Percentiles rank a stretch among this genome's conserved stretches.
phyloP scores from a whole-genome alignment of 2,797 vertebrate species.

The Pipistrellus pipistrellus region DNA sequence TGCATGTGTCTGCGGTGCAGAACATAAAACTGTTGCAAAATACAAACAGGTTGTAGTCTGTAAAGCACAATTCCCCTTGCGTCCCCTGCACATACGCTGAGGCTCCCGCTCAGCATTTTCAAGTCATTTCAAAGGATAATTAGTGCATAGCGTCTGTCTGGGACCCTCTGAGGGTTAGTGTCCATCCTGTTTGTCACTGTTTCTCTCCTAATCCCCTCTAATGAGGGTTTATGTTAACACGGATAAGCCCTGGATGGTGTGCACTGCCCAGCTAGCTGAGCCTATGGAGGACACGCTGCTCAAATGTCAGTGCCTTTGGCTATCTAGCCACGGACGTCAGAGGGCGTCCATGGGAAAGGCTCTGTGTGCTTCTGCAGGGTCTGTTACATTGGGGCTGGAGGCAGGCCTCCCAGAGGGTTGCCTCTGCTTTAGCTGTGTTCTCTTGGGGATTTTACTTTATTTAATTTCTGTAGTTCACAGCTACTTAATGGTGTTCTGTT shows the following conservation, averaged over 20 bases:
- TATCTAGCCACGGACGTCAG: conserved; percentile 90
- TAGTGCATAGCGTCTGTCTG: conserved; percentile 89
- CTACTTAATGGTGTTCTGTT: background rate
- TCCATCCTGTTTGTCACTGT: conserved; percentile 95
- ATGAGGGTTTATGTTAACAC: conserved; percentile 99
- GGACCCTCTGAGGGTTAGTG: conserved; percentile 92
- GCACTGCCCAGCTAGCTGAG: conserved; percentile 92
- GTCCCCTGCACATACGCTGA: conserved; percentile 76
- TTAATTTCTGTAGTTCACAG: background rate
- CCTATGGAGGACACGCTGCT: conserved; percentile 93
- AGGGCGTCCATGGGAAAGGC: conserved; percentile 60
- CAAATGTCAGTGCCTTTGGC: conserved; percentile 93
- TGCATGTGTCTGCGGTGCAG: accelerated
- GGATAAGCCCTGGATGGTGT: conserved; percentile 94
- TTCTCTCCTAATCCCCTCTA: conserved; percentile 96
- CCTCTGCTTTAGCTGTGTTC: background rate
- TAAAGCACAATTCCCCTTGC: conserved; percentile 77
- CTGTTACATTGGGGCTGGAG: background rate
- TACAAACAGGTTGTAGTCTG: conserved; percentile 83
- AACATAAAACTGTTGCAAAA: conserved; percentile 79
- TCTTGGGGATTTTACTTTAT: background rate
- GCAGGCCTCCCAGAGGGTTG: background rate
- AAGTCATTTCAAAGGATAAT: conserved; percentile 93
- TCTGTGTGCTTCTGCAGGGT: conserved; percentile 57
- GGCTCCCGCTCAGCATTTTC: conserved; percentile 85